Evolutionary conservation across 1,140 invertebrate species (phyloP).

Genomic region (Formica exsecta): DNA sequence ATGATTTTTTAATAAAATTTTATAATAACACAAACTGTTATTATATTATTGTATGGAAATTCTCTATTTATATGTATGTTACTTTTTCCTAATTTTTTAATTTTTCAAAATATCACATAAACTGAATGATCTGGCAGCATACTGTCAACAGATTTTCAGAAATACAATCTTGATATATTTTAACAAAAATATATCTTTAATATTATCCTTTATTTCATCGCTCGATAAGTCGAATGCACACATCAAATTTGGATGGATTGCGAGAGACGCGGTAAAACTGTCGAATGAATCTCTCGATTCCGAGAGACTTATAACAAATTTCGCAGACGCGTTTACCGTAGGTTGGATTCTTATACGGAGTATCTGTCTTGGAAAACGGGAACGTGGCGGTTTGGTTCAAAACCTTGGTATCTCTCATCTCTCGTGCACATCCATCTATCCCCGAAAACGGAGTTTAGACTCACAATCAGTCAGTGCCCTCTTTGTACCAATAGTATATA

Average conservation of each 20-base stretch:
- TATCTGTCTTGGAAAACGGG: constrained; percentile 25
- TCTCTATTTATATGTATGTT: not conserved
- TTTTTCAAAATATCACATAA: not conserved
- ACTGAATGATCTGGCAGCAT: not conserved
- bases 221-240: constrained; percentile 14
- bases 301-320: constrained; percentile 43
- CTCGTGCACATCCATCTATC: constrained; percentile 6
- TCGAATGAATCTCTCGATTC: not conserved
- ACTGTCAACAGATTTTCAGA: not conserved
- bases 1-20: not conserved
- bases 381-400: constrained; percentile 4
- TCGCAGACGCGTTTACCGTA: constrained; percentile 26
- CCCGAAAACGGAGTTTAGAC: constrained; percentile 26
- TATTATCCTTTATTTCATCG: not conserved
- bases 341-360: constrained; percentile 32
- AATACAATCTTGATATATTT: not conserved
- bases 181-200: not conserved
- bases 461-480: not conserved
- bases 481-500: not conserved
- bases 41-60: not conserved
- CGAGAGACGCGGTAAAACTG: constrained; percentile 1
- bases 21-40: not conserved
- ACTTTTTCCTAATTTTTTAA: not conserved
- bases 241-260: constrained; percentile 21
- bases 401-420: not conserved